A percentile compares a stretch with the other conserved stretches of the same genome.
Evolutionary conservation across 2,113 vertebrate genomes (phyloP).

Genomic region (Tenrec ecaudatus): DNA sequence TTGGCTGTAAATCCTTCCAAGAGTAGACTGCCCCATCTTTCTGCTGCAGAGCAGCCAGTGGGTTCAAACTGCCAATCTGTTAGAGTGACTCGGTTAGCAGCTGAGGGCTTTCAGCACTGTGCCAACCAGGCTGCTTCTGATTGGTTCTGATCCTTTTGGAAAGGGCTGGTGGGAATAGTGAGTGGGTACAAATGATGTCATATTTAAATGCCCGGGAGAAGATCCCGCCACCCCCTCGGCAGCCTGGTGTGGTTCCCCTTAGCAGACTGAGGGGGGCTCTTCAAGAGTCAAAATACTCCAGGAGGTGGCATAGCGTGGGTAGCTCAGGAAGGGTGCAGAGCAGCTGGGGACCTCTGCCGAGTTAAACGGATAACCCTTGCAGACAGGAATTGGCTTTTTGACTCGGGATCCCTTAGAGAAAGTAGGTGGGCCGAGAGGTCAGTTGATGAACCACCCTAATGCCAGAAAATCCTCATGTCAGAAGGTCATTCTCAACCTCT

Average conservation of each 20-base stretch:
- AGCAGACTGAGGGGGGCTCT: background rate
- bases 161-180: too few relatives aligned
- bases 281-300: background rate
- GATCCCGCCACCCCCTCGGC: too few relatives aligned
- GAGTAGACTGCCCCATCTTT: background rate
- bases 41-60: background rate
- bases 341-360: background rate
- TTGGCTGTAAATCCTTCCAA: background rate
- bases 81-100: background rate
- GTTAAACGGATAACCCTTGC: background rate
- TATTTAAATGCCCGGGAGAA: background rate
- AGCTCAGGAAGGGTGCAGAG: background rate
- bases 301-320: background rate
- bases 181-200: background rate
- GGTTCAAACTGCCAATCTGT: background rate
- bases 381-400: background rate
- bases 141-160: accelerated
- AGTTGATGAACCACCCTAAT: background rate
- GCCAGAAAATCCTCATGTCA: background rate
- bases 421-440: background rate
- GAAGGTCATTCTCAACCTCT: background rate
- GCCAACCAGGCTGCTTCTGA: background rate
- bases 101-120: background rate
- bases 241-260: background rate
- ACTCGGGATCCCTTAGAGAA: background rate